These are phyloP conservation scores for Chironomus tentans DNA, from an alignment of 2,888 invertebrate species.

Conservation along the genomic window DNA sequence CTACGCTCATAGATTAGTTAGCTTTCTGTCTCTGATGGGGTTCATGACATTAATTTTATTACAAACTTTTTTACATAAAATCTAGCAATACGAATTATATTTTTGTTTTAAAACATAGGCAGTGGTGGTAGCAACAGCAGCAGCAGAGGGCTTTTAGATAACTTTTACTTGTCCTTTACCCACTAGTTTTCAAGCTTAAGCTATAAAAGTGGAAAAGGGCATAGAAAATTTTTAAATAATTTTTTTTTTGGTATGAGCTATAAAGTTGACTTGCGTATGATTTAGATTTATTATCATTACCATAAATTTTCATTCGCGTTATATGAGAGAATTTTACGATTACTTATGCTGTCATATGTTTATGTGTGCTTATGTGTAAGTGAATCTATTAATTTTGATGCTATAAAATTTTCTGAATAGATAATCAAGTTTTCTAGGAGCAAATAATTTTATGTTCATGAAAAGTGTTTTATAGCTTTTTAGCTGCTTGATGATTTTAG, in stretches of 20 bases:
- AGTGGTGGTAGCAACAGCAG: neutral
- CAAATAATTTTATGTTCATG: too few relatives aligned
- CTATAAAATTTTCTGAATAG: too few relatives aligned
- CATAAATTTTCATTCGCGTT: constrained; percentile 7
- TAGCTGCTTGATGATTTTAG: too few relatives aligned
- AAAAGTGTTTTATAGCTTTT: too few relatives aligned
- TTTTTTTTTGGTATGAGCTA: neutral
- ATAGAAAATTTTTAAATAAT: neutral
- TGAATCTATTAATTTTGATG: too few relatives aligned
- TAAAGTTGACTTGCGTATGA: neutral
- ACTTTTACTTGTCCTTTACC: neutral
- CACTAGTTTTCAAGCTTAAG: neutral
- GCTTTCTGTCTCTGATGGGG: neutral
- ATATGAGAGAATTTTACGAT: neutral
- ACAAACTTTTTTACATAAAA: neutral
- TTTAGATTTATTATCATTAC: constrained; percentile 6
- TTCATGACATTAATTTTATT: constrained; percentile 8
- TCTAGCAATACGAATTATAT: neutral
- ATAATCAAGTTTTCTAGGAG: too few relatives aligned
- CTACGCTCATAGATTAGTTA: neutral
- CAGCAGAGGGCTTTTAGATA: neutral
- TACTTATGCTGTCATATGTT: neutral
- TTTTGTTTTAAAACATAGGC: neutral
- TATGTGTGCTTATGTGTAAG: too few relatives aligned
- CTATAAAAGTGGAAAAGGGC: neutral